A percentile compares a stretch with the other conserved stretches of the same genome.
Conservation (phyloP, 2,888 invertebrate genomes). For the Drosophila flavopinicola region DNA sequence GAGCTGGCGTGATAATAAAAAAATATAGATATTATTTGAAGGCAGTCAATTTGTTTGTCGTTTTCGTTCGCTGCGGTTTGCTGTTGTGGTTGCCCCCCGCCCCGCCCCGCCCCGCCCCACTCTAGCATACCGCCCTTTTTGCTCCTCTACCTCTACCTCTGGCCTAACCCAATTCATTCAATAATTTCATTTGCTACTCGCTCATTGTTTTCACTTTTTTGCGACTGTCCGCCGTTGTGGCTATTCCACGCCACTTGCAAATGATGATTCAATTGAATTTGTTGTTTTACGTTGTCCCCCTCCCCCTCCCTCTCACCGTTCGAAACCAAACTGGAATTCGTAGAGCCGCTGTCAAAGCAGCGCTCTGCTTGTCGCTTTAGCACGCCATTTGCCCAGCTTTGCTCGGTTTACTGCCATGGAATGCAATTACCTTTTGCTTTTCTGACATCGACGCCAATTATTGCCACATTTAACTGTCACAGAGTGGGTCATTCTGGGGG, state of each 20-base stretch:
- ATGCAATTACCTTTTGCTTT: constrained; percentile 58
- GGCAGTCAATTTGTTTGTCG: constrained; percentile 67
- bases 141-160: too few species aligned
- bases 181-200: constrained; percentile 68
- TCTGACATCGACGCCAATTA: constrained; percentile 60
- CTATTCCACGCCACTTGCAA: constrained; percentile 24
- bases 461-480: constrained; percentile 48
- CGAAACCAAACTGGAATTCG: background rate
- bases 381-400: constrained; percentile 54
- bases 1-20: constrained; percentile 72
- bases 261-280: constrained; percentile 71
- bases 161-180: constrained; percentile 69
- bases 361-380: constrained; percentile 24
- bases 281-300: constrained; percentile 20
- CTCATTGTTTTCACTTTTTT: constrained; percentile 60
- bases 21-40: constrained; percentile 8
- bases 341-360: constrained; percentile 17
- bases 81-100: constrained; percentile 1
- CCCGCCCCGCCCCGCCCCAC: background rate
- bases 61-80: constrained; percentile 49
- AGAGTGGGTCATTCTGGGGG: background rate
- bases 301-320: background rate
- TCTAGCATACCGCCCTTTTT: background rate
- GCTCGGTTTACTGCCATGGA: constrained; percentile 37
- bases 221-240: constrained; percentile 21